Evolutionary conservation across 2,113 vertebrate species (phyloP).

Genomic region (Aspidoscelis tigris): DNA sequence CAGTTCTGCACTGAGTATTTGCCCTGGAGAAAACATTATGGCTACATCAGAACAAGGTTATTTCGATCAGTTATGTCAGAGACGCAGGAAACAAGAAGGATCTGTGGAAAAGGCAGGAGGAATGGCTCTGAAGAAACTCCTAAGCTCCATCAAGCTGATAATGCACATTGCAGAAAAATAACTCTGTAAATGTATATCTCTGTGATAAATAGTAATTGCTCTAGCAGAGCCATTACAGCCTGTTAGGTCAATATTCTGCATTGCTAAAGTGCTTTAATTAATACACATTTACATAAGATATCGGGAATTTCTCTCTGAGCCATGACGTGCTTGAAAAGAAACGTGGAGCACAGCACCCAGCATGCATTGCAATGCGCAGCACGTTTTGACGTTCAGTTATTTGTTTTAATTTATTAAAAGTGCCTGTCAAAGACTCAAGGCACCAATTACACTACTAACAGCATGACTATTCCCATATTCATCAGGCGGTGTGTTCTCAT

Average conservation of each 20-base stretch:
- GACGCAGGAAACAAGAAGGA: conserved; percentile 31
- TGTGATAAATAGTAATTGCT: conserved; percentile 67
- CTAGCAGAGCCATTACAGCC: conserved; percentile 58
- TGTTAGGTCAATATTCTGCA: conserved; percentile 64
- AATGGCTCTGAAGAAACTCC: conserved; percentile 39
- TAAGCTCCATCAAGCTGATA: conserved; percentile 27
- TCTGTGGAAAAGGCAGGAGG: conserved; percentile 13
- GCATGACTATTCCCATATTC: neutral
- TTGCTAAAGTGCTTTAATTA: conserved; percentile 73
- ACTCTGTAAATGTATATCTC: conserved; percentile 24
- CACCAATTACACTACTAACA: neutral
- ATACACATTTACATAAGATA: conserved; percentile 69
- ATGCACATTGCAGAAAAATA: neutral
- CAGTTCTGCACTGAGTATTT: neutral
- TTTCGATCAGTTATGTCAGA: conserved; percentile 22
- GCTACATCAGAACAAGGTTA: conserved; percentile 12
- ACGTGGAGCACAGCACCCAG: conserved; percentile 4
- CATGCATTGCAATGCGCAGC: conserved; percentile 10
- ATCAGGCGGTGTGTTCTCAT: neutral
- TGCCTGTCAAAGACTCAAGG: neutral
- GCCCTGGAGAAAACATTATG: conserved; percentile 10
- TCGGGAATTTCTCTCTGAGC: conserved; percentile 50
- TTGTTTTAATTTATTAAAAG: neutral
- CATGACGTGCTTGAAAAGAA: neutral
- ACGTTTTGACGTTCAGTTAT: conserved; percentile 20